Conservation (phyloP, 2,888 invertebrate species). For the Papilio elwesi region DNA sequence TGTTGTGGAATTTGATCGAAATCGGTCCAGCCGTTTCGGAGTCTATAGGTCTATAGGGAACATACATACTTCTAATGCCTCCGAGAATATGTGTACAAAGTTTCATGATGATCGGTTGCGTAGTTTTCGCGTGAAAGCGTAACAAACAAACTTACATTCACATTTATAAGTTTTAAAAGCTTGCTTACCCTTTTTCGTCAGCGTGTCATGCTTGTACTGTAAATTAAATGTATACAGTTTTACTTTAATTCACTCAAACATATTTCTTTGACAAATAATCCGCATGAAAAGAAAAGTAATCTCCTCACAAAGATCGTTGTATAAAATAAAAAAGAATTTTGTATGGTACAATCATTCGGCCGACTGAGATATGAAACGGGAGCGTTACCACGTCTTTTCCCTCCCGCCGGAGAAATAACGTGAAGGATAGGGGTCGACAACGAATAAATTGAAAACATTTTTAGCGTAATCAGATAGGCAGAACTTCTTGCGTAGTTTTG, state of each 20-base stretch:
- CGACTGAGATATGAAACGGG: slow-evolving; percentile 27
- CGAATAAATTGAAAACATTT: slow-evolving; percentile 32
- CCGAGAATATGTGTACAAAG: too few relatives aligned
- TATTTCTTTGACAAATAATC: neutral
- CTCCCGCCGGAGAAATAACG: slow-evolving; percentile 21
- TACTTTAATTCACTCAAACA: neutral
- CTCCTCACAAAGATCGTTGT: slow-evolving; percentile 15
- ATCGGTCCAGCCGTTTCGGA: too few relatives aligned
- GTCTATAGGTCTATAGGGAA: too few relatives aligned
- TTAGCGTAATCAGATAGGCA: slow-evolving; percentile 31
- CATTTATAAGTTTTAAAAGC: too few relatives aligned
- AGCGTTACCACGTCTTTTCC: slow-evolving; percentile 27
- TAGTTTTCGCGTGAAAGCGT: too few relatives aligned
- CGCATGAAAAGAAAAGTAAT: slow-evolving; percentile 27
- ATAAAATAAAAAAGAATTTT: slow-evolving; percentile 30
- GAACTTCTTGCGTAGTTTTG: slow-evolving; percentile 18
- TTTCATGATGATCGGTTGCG: too few relatives aligned
- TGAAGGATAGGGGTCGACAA: slow-evolving; percentile 32
- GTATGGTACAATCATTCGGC: slow-evolving; percentile 32
- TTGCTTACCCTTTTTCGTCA: too few relatives aligned
- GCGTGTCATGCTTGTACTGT: too few relatives aligned
- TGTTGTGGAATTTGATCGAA: too few relatives aligned
- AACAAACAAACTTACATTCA: too few relatives aligned
- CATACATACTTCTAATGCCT: too few relatives aligned
- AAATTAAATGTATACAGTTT: neutral